Evolutionary conservation across 2,888 invertebrate genomes (phyloP).

Genomic region (Eilema caniola): DNA sequence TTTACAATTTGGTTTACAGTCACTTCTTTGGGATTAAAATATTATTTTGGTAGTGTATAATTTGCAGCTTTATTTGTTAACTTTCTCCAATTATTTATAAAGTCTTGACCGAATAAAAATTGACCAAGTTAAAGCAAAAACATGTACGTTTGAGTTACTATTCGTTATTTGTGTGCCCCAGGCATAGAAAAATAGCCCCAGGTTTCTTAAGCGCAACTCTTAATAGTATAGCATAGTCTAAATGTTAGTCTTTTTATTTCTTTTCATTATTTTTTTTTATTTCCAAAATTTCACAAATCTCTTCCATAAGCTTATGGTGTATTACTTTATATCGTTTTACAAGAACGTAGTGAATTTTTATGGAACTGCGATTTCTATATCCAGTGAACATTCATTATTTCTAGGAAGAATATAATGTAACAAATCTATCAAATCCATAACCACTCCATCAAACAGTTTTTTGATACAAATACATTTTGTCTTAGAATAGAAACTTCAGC

Average conservation of each 20-base stretch:
- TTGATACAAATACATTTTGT: not conserved
- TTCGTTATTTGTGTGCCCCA: not conserved
- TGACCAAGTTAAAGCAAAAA: not conserved
- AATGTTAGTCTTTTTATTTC: not conserved
- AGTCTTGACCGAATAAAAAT: not conserved
- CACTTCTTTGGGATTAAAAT: conserved; percentile 25
- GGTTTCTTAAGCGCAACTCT: no score
- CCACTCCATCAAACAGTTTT: not conserved
- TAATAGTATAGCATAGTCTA: no score
- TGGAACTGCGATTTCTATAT: not conserved
- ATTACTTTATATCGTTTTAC: no score
- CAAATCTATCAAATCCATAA: not conserved
- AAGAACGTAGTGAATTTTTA: not conserved
- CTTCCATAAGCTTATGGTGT: not conserved
- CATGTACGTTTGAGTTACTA: not conserved
- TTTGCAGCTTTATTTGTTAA: not conserved
- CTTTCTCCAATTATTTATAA: not conserved
- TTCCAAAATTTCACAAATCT: not conserved
- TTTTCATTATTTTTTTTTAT: not conserved
- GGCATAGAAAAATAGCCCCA: no score
- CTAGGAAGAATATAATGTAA: not conserved
- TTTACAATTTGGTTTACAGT: conserved; percentile 48
- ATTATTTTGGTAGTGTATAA: not conserved
- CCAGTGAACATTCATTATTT: no score
- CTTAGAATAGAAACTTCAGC: not conserved